These are phyloP conservation scores for Margarornis squamiger DNA, from an alignment of 2,797 vertebrate genomes.

Conservation along the genomic window DNA sequence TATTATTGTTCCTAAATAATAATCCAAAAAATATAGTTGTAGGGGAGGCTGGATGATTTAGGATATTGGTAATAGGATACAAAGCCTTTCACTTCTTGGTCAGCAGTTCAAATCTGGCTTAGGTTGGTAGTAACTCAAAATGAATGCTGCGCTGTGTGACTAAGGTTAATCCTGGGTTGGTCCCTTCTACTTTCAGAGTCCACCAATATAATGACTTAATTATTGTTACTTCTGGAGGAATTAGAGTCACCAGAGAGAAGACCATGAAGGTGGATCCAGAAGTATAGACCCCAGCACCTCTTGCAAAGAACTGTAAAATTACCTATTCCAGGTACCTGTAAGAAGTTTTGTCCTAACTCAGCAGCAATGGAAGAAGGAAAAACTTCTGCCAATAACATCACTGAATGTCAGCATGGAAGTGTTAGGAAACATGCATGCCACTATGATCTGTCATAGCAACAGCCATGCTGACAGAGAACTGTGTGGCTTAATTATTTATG, in stretches of 20 bases:
- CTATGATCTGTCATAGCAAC: neutral
- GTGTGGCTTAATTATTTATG: neutral
- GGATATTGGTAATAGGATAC: conserved; percentile 55
- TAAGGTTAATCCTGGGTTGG: neutral
- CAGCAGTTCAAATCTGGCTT: conserved; percentile 44
- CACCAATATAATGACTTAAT: neutral
- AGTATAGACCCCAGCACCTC: neutral
- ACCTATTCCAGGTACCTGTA: neutral
- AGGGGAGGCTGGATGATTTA: conserved; percentile 57
- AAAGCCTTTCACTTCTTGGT: conserved; percentile 62
- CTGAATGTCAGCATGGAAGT: neutral
- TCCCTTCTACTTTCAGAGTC: neutral
- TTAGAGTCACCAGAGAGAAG: neutral
- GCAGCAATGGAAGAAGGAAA: neutral
- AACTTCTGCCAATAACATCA: neutral
- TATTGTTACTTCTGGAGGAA: neutral
- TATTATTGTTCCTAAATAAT: conserved; percentile 66
- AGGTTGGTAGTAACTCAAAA: conserved; percentile 13
- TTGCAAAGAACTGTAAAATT: neutral
- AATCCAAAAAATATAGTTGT: conserved; percentile 58
- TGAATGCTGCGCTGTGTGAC: neutral
- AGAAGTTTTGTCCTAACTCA: neutral
- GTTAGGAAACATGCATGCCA: neutral
- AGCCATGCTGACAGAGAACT: neutral
- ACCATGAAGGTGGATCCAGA: neutral